Conservation (phyloP, 2,797 vertebrate genomes). For the Leuciscus waleckii region DNA sequence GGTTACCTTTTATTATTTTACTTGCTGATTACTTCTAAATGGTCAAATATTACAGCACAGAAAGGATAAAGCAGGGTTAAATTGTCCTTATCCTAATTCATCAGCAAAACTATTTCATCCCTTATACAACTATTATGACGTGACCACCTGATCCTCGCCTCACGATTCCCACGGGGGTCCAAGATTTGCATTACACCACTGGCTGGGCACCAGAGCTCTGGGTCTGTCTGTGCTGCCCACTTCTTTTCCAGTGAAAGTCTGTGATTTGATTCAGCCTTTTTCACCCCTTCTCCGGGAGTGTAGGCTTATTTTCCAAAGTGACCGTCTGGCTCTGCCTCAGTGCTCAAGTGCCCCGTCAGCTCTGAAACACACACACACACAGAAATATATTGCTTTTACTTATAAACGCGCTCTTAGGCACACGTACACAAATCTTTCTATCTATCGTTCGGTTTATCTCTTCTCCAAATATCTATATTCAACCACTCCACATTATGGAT, state of each 20-base stretch:
- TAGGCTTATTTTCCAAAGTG: slow-evolving; percentile 45
- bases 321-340: slow-evolving; percentile 43
- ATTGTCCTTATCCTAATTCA: neutral
- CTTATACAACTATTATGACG: neutral
- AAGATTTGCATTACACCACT: neutral
- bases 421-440: slow-evolving; percentile 12
- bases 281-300: neutral
- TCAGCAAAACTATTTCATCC: neutral
- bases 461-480: neutral
- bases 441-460: neutral
- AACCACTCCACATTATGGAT: neutral
- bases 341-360: slow-evolving; percentile 26
- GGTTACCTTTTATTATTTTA: neutral
- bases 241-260: neutral
- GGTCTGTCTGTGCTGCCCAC: neutral
- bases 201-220: neutral
- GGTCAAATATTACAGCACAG: neutral
- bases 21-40: neutral
- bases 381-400: neutral
- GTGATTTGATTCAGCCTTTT: slow-evolving; percentile 29
- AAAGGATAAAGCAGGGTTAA: neutral
- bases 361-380: neutral
- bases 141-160: neutral
- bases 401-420: neutral
- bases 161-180: neutral